Percentiles rank a stretch among this genome's conserved stretches.
These are phyloP conservation scores for Sphinx pinastri DNA, from an alignment of 2,888 invertebrate genomes.

Conservation along the genomic window DNA sequence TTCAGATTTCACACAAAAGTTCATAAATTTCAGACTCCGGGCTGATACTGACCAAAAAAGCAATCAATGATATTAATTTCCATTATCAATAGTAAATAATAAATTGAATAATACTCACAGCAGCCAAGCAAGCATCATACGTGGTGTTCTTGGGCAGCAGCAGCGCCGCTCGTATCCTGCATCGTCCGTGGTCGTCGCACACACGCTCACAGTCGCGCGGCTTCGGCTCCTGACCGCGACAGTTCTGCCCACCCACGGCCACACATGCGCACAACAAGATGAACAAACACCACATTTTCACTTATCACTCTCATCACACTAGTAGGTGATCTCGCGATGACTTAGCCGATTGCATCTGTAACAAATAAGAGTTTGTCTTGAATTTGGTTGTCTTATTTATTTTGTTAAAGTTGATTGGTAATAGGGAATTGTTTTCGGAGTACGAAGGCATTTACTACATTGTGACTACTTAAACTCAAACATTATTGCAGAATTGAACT, in stretches of 20 bases:
- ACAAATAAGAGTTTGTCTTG: conserved; percentile 25
- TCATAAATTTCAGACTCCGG: too few relatives aligned
- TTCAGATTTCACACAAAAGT: too few relatives aligned
- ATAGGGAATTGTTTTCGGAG: too few relatives aligned
- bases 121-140: conserved; percentile 80
- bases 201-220: conserved; percentile 74
- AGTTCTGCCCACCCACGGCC: conserved; percentile 57
- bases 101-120: too few relatives aligned
- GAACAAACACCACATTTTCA: conserved; percentile 59
- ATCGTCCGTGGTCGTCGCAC: conserved; percentile 76
- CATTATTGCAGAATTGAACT: too few relatives aligned
- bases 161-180: conserved; percentile 86
- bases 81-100: too few relatives aligned
- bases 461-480: too few relatives aligned
- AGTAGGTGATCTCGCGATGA: background rate
- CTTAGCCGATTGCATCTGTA: conserved; percentile 28
- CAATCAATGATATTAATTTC: too few relatives aligned
- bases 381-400: background rate
- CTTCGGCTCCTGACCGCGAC: conserved; percentile 65
- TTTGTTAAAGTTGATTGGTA: too few relatives aligned
- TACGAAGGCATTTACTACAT: too few relatives aligned
- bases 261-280: conserved; percentile 49
- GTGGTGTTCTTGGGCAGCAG: conserved; percentile 85
- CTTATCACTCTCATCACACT: conserved; percentile 27
- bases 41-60: too few relatives aligned